Percentiles rank a stretch among this genome's conserved stretches.
Conservation (phyloP, 2,888 invertebrate genomes). For the Chloromyia formosa region DNA sequence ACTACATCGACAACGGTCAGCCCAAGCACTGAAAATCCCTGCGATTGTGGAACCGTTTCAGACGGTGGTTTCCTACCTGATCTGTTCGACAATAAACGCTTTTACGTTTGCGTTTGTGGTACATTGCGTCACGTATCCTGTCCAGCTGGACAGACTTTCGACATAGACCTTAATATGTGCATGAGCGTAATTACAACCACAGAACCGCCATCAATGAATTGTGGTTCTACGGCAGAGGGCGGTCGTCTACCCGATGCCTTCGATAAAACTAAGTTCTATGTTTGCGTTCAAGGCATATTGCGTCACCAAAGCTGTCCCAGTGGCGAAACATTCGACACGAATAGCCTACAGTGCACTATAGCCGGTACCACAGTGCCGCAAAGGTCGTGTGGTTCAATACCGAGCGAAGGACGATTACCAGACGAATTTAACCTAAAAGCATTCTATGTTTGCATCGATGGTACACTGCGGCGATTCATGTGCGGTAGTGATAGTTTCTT, state of each 20-base stretch:
- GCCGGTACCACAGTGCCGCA: neutral
- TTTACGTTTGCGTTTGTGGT: slow-evolving; percentile 18
- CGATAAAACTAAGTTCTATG: slow-evolving; percentile 18
- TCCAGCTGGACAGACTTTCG: slow-evolving; percentile 1
- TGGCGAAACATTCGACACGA: neutral
- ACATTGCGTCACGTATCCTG: neutral
- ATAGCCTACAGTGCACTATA: neutral
- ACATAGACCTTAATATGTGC: slow-evolving; percentile 1
- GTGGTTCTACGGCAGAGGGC: slow-evolving; percentile 24
- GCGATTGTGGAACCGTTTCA: neutral
- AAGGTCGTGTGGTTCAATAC: slow-evolving; percentile 12
- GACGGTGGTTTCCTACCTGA: slow-evolving; percentile 28
- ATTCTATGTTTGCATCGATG: slow-evolving; percentile 12
- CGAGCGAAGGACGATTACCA: slow-evolving; percentile 10
- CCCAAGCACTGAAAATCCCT: neutral
- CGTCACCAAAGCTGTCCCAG: slow-evolving; percentile 1
- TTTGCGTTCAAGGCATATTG: slow-evolving; percentile 1
- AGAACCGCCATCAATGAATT: neutral
- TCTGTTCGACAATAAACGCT: neutral
- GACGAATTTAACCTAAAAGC: slow-evolving; percentile 4
- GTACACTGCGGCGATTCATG: neutral
- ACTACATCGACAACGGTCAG: neutral
- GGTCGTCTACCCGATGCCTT: slow-evolving; percentile 8
- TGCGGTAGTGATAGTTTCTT: neutral
- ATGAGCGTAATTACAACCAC: neutral